Conservation (phyloP, 2,888 invertebrate species). For the Dioctria linearis region DNA sequence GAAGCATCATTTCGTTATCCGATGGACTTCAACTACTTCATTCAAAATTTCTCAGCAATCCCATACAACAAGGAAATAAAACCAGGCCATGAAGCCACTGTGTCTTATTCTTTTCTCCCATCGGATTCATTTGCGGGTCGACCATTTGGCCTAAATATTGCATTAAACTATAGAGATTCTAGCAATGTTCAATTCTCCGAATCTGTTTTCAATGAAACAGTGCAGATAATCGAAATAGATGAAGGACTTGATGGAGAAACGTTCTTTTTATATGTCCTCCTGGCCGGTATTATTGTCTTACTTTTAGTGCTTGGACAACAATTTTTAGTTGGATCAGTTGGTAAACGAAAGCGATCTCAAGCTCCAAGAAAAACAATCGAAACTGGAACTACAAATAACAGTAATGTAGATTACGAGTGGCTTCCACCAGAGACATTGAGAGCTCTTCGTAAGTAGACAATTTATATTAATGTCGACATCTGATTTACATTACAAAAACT, state of each 20-base stretch:
- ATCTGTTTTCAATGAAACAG: constrained; percentile 98
- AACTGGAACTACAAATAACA: constrained; percentile 90
- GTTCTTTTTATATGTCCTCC: constrained; percentile 96
- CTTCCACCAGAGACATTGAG: constrained; percentile 92
- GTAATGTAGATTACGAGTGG: constrained; percentile 99
- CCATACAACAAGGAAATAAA: constrained; percentile 90
- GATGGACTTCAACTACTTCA: constrained; percentile 97
- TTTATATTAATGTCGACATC: background rate
- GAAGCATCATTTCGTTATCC: constrained; percentile 99
- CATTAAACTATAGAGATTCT: constrained; percentile 89
- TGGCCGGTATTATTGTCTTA: constrained; percentile 91
- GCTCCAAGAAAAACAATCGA: constrained; percentile 81
- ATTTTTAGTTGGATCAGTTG: constrained; percentile 86
- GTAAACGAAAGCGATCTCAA: constrained; percentile 75
- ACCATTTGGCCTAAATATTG: constrained; percentile 95
- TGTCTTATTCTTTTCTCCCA: constrained; percentile 95
- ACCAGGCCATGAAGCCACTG: constrained; percentile 93
- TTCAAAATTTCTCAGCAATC: constrained; percentile 97
- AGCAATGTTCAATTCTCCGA: constrained; percentile 78
- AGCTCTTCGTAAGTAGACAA: constrained; percentile 81
- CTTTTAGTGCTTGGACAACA: constrained; percentile 92
- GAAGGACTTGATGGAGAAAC: constrained; percentile 99
- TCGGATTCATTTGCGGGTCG: constrained; percentile 97
- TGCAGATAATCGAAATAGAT: constrained; percentile 95
- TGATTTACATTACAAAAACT: constrained; percentile 19